Conservation (phyloP, 1,140 invertebrate genomes). For the Sycophaga agraensis region DNA sequence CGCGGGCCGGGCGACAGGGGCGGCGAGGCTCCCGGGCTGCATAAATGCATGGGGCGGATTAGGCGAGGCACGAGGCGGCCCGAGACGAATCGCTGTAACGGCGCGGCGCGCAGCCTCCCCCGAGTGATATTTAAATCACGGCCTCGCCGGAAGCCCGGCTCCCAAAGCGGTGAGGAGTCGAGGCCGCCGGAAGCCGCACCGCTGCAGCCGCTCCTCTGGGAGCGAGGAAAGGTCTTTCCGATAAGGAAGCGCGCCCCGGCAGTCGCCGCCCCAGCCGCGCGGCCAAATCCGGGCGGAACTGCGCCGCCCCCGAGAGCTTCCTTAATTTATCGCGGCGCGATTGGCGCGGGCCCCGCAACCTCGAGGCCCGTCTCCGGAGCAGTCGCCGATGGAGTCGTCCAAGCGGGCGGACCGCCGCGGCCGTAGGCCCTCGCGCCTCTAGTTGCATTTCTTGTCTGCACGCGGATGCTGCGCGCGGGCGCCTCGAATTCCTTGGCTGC, state of each 20-base stretch:
- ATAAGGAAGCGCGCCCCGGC: slow-evolving; percentile 9
- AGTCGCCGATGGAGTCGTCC: too few species aligned
- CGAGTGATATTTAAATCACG: slow-evolving; percentile 43
- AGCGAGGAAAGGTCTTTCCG: slow-evolving; percentile 22
- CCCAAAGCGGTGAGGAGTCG: not conserved
- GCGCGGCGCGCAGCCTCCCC: slow-evolving; percentile 9
- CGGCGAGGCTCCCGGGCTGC: slow-evolving; percentile 28
- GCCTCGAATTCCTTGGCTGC: too few species aligned
- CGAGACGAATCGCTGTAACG: slow-evolving; percentile 28
- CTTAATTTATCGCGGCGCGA: too few species aligned
- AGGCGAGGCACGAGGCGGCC: not conserved
- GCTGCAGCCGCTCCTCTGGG: not conserved
- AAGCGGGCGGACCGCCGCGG: too few species aligned
- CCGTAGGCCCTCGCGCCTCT: too few species aligned
- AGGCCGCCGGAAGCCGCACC: not conserved
- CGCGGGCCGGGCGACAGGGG: not conserved
- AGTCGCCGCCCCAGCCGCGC: not conserved
- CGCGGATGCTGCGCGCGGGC: too few species aligned
- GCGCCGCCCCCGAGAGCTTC: too few species aligned
- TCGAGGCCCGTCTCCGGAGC: too few species aligned
- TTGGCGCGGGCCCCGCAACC: too few species aligned
- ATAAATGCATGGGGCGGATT: slow-evolving; percentile 40
- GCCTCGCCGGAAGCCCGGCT: slow-evolving; percentile 31
- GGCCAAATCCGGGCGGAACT: too few species aligned
- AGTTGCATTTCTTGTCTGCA: too few species aligned